A percentile compares a stretch with the other conserved stretches of the same genome.
Evolutionary conservation across 1,140 invertebrate genomes (phyloP).

Genomic region (Pararge aegeria): DNA sequence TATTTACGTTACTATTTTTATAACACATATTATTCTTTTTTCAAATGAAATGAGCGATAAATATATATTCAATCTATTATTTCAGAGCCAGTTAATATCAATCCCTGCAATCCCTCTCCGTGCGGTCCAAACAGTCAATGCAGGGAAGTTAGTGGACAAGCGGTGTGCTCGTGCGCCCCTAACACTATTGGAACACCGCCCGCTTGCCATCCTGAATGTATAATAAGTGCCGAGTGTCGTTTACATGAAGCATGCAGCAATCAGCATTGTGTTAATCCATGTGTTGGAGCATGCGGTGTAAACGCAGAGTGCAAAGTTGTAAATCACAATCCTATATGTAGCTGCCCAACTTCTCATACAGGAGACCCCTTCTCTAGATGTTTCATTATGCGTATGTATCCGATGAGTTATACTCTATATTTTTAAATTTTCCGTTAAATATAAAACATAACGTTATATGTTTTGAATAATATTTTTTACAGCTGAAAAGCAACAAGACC

Average conservation of each 20-base stretch:
- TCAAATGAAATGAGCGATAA: background rate
- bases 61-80: conserved; percentile 5
- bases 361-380: conserved; percentile 84
- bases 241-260: conserved; percentile 81
- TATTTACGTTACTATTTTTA: background rate
- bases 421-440: background rate
- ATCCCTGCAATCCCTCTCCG: conserved; percentile 82
- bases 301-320: conserved; percentile 83
- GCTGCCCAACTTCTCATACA: conserved; percentile 80
- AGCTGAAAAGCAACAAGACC: conserved; percentile 68
- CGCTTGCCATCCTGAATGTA: conserved; percentile 82
- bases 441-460: background rate
- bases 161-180: conserved; percentile 83
- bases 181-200: conserved; percentile 83
- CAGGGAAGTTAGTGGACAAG: conserved; percentile 81
- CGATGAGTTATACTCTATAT: background rate
- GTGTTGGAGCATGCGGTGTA: conserved; percentile 82
- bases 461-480: conserved; percentile 27
- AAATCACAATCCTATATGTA: conserved; percentile 85
- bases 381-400: conserved; percentile 80
- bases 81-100: conserved; percentile 65
- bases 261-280: conserved; percentile 83
- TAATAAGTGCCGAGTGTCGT: conserved; percentile 81
- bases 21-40: no score
- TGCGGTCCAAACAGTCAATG: conserved; percentile 84